Conservation (phyloP, 2,113 vertebrate genomes). For the Fregata magnificens region DNA sequence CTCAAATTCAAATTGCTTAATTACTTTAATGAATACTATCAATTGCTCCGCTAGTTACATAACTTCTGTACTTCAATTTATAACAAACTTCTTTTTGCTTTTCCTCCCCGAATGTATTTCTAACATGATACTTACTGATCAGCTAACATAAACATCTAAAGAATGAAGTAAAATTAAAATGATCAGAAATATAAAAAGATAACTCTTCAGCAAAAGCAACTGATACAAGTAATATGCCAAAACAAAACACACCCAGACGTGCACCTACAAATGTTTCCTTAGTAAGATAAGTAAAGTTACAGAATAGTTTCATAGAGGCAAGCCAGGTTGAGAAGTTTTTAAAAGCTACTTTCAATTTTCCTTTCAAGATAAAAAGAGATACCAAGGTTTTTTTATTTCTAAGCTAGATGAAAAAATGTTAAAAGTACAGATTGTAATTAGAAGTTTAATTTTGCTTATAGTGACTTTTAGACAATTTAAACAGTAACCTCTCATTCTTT, state of each 20-base stretch:
- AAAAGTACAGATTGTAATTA: too few species aligned
- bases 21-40: neutral
- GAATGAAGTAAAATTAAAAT: neutral
- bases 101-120: neutral
- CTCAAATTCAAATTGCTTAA: neutral
- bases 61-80: neutral
- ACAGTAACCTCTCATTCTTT: too few species aligned
- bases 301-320: too few species aligned
- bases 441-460: too few species aligned
- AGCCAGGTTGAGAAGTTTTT: too few species aligned
- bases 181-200: neutral
- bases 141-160: neutral
- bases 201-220: neutral
- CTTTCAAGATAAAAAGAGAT: too few species aligned
- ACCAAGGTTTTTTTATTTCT: too few species aligned
- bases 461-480: too few species aligned
- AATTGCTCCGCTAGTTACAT: neutral
- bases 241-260: neutral
- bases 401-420: too few species aligned
- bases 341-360: too few species aligned
- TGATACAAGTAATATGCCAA: neutral
- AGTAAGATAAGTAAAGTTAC: too few species aligned
- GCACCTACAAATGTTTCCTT: neutral
- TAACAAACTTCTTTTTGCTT: neutral
- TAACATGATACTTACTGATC: neutral